Conservation (phyloP, 2,113 vertebrate genomes). For the Gyps fulvus region DNA sequence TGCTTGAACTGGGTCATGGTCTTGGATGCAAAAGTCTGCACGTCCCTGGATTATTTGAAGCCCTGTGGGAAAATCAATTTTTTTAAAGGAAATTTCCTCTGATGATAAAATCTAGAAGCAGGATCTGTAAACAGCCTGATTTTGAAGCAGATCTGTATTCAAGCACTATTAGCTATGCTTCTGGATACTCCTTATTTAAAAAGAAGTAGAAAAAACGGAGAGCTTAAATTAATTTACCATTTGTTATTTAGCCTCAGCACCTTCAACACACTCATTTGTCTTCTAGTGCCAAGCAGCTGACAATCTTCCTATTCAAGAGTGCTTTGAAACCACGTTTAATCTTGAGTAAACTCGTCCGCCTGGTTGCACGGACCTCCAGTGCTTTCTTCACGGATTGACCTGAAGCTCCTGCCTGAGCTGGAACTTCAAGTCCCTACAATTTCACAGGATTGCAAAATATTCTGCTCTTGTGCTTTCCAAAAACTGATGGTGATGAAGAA, state of each 20-base stretch:
- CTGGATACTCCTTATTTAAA: not conserved
- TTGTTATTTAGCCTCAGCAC: not conserved
- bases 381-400: not conserved
- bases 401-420: not conserved
- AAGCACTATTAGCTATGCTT: too few relatives aligned
- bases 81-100: not conserved
- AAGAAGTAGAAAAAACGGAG: not conserved
- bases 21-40: not conserved
- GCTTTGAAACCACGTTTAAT: not conserved
- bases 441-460: not conserved
- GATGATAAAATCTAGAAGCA: not conserved
- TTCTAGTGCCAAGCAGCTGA: not conserved
- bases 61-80: not conserved
- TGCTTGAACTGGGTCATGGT: not conserved
- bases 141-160: not conserved
- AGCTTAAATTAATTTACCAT: not conserved
- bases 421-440: not conserved
- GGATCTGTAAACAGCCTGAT: not conserved
- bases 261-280: not conserved
- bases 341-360: not conserved
- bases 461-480: not conserved
- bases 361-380: fast-evolving
- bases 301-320: fast-evolving
- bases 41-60: not conserved
- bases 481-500: not conserved